These are phyloP conservation scores for Leistus spinibarbis DNA, from an alignment of 2,888 invertebrate genomes.

Conservation along the genomic window DNA sequence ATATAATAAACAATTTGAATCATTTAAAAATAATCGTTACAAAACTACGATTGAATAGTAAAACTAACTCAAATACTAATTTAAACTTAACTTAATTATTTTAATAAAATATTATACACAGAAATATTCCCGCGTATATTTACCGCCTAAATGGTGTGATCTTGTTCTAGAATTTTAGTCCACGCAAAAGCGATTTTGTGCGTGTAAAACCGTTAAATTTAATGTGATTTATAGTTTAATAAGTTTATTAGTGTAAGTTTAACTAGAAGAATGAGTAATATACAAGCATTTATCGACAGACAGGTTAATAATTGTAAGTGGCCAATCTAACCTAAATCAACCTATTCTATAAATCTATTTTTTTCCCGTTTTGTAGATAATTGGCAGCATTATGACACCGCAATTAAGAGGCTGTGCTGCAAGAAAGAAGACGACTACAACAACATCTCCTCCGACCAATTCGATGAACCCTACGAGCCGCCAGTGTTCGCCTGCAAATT, in stretches of 20 bases:
- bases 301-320: slow-evolving; percentile 47
- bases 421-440: slow-evolving; percentile 68
- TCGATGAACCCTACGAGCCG: slow-evolving; percentile 67
- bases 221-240: slow-evolving; percentile 3
- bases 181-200: neutral
- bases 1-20: neutral
- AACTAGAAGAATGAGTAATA: slow-evolving; percentile 39
- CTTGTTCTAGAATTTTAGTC: neutral
- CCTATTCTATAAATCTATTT: slow-evolving; percentile 41
- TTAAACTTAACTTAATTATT: neutral
- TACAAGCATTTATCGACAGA: slow-evolving; percentile 44
- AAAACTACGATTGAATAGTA: neutral
- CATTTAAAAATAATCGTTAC: neutral
- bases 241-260: neutral
- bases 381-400: slow-evolving; percentile 67
- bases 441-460: slow-evolving; percentile 62
- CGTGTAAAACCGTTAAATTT: neutral
- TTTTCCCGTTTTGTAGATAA: slow-evolving; percentile 58
- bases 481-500: slow-evolving; percentile 84
- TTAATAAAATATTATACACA: neutral
- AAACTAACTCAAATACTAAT: neutral
- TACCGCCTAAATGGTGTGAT: slow-evolving; percentile 15
- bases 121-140: slow-evolving; percentile 28
- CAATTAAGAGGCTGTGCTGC: slow-evolving; percentile 68
- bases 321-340: slow-evolving; percentile 39